Evolutionary conservation across 2,888 invertebrate genomes (phyloP), one percentile per base, ranked within the genome.

Genomic region (Coelogynopora nodosa): DNA sequence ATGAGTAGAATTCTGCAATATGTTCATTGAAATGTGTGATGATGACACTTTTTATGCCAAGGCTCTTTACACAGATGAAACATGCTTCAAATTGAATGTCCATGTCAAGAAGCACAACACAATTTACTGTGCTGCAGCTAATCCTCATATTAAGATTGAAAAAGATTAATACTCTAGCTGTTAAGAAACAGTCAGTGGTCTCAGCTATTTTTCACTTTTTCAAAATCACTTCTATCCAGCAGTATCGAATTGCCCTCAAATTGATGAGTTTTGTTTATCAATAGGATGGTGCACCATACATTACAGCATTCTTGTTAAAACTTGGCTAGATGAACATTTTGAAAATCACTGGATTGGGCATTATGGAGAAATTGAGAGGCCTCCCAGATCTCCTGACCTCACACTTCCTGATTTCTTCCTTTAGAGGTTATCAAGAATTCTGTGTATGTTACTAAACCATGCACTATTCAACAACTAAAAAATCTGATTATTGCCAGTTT

Each of bases 101-200:
- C 74, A 74, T 74, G 74, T 74, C 18, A 74, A 74, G 2, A n/a
- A 26, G 2, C 74, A 74, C 23, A 74, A 74, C 23, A 74, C 74
- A 5, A 74, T 74, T 74, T 74, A 74, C 18, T 74, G 23, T 5
- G 49, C 74, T 74, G 74, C 74, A 74, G 23, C 18, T 74, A 74
- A 74, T 74, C 74, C 74, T 74, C 74, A 74, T 74, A 74, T 74
- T 26, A 5, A 74, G 74, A 74, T 74, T 23, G 18, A 74, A 5
- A 74, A 74, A 26, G 74, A 74, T n/a, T n/a, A n/a, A n/a, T n/a
- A n/a, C n/a, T n/a, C n/a, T n/a, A n/a, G n/a, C n/a, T n/a, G n/a
- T n/a, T n/a, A 74, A 74, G 74, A 74, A 74, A 74, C 74, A 74
- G 74, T 74, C 74, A 74, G 74, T 74, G 74, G 2, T 74, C 74